Evolutionary conservation across 2,888 invertebrate genomes (phyloP), one percentile per base, ranked within the genome.

Genomic region (Thereva unica): DNA sequence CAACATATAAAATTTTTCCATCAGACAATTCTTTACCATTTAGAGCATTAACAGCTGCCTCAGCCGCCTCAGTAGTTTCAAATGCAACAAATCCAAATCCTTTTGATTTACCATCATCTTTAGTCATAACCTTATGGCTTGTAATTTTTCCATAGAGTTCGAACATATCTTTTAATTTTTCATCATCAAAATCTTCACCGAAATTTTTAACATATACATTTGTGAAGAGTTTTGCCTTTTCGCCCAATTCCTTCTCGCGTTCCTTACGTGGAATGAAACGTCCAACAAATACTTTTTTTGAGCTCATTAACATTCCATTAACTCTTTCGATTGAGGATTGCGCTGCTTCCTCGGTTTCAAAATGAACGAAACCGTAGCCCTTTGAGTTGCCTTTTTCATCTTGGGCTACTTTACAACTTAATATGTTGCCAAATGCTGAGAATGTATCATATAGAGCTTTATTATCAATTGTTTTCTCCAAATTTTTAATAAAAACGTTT

Each of bases 371-470:
- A 56, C 97, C 97, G 82, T 97, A 98, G 63, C 97, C 97, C 81
- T 97, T 96, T 57, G 96, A 97, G 71, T 88, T 88, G 63, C 95
- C 93, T 76, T 90, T 91, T 80, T 97, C 96, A 84, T 97, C 97
- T 82, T 94, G 95, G 74, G 96, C 97, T 59, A 93, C 97, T 86
- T 98, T 98, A 83, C 98, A 99, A 79, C 97, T 97, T 72, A 99
- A 84, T 78, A 99, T 99, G 80, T 96, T 98, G 67, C 99, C 99
- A 83, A 99, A 99, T 64, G 97, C 96, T 66, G 97, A 94, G 82
- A 99, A 99, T 64, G 98, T 99, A 82, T 99, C 98, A 82, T 95
- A 98, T 89, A 99, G 94, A 69, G 97, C 96, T 83, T 99, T 99
- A 84, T 98, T 98, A 83, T 99, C 98, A 81, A 99, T 99, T 72